Conservation (phyloP, 2,113 vertebrate genomes). For the Anguilla rostrata region DNA sequence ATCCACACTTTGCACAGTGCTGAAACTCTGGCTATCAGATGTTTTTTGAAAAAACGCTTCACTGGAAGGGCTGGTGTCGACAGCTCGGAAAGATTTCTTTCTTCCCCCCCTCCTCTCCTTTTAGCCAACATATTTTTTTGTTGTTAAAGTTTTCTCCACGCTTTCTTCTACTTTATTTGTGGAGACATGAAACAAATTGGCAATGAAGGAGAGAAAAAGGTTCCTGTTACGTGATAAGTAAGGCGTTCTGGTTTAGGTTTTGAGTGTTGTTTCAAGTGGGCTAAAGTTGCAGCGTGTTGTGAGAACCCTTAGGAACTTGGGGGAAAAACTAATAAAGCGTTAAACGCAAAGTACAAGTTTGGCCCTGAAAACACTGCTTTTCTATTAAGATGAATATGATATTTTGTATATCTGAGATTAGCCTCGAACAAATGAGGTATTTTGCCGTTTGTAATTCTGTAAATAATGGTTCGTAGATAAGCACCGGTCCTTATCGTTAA, state of each 20-base stretch:
- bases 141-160: not conserved
- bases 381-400: conserved; percentile 30
- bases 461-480: conserved; percentile 12
- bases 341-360: conserved; percentile 21
- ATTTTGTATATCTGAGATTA: conserved; percentile 15
- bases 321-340: conserved; percentile 29
- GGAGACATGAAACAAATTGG: conserved; percentile 10
- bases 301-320: conserved; percentile 20
- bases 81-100: not conserved
- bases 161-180: not conserved
- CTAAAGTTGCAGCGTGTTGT: conserved; percentile 4
- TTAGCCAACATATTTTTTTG: not conserved
- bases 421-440: not conserved
- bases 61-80: not conserved
- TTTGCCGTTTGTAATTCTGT: not conserved
- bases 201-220: conserved; percentile 39
- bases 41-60: not conserved
- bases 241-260: conserved; percentile 28
- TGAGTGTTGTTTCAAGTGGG: conserved; percentile 29
- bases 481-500: conserved; percentile 40
- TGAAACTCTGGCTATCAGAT: not conserved
- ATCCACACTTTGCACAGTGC: not conserved
- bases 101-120: not conserved
- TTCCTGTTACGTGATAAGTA: conserved; percentile 27
- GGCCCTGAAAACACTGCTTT: not conserved